Evolutionary conservation across 1,140 invertebrate genomes (phyloP).

Genomic region (Vanessa tameamea): DNA sequence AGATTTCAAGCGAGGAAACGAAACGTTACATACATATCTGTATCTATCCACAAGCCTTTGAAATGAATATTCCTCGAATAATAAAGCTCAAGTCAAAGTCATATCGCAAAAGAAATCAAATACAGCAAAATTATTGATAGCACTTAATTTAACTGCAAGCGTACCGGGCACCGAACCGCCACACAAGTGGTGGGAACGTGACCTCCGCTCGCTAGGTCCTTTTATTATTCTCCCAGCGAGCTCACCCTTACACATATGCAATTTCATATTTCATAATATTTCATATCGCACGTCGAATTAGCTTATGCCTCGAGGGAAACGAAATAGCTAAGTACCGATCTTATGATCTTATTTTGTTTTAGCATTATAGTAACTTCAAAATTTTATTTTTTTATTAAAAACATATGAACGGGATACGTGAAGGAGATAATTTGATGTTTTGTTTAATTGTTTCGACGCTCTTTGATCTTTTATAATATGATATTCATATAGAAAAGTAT

Average conservation of each 20-base stretch:
- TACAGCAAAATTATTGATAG: slow-evolving; percentile 19
- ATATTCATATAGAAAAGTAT: background rate
- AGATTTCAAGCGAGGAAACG: background rate
- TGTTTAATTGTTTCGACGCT: too few species aligned
- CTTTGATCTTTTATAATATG: background rate
- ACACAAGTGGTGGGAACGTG: slow-evolving; percentile 59
- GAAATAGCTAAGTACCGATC: slow-evolving; percentile 31
- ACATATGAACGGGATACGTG: too few species aligned
- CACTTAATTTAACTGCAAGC: slow-evolving; percentile 23
- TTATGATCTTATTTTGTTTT: slow-evolving; percentile 24
- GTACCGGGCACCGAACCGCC: slow-evolving; percentile 39
- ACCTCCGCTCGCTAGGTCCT: slow-evolving; percentile 57
- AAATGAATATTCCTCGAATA: background rate
- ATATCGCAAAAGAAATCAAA: slow-evolving; percentile 19
- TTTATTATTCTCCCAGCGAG: slow-evolving; percentile 62
- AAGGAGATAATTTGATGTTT: too few species aligned
- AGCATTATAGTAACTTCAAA: background rate
- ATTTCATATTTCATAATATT: slow-evolving; percentile 56
- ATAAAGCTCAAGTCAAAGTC: background rate
- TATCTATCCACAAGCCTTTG: background rate
- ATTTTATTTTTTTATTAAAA: too few species aligned
- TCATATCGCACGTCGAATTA: slow-evolving; percentile 49
- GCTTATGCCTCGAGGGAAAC: slow-evolving; percentile 29
- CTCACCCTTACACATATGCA: slow-evolving; percentile 49
- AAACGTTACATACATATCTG: background rate